Evolutionary conservation across 2,797 vertebrate genomes (phyloP).

Genomic region (Coccyzus lansbergi): DNA sequence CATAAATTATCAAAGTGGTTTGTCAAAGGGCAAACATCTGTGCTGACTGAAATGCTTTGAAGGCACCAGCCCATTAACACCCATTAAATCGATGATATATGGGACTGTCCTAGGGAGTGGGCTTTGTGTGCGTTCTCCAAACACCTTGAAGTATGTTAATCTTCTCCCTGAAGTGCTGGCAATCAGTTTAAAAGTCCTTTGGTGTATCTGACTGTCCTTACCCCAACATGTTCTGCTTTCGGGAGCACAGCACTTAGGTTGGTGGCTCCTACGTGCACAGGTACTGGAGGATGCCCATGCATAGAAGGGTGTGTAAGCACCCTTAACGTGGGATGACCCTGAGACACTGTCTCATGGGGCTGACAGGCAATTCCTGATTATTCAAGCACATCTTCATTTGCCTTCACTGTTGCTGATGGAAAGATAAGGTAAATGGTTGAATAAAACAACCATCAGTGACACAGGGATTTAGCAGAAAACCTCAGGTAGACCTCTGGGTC

Average conservation of each 20-base stretch:
- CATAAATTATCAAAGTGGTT: slow-evolving; percentile 32
- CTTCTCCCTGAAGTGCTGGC: slow-evolving; percentile 3
- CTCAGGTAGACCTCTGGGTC: neutral
- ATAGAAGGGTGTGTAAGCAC: neutral
- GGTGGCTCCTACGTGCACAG: neutral
- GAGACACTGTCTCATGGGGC: rapidly evolving
- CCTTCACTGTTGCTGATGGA: neutral
- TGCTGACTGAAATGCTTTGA: slow-evolving; percentile 28
- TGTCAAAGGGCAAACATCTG: slow-evolving; percentile 29
- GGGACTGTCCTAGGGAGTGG: neutral
- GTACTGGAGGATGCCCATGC: rapidly evolving
- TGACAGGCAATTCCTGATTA: neutral
- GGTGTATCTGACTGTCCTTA: neutral
- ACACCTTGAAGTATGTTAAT: neutral
- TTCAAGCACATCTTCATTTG: neutral
- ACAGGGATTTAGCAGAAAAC: neutral
- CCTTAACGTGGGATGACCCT: neutral
- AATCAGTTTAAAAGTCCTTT: neutral
- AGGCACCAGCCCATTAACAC: slow-evolving; percentile 16
- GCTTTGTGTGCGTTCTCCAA: neutral
- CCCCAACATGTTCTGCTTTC: neutral
- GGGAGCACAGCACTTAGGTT: neutral
- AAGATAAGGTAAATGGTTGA: neutral
- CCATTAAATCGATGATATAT: neutral
- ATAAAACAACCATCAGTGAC: neutral